phyloP scores from a whole-genome alignment of 1,140 invertebrate genomes.

The Zaprionus nigranus region DNA sequence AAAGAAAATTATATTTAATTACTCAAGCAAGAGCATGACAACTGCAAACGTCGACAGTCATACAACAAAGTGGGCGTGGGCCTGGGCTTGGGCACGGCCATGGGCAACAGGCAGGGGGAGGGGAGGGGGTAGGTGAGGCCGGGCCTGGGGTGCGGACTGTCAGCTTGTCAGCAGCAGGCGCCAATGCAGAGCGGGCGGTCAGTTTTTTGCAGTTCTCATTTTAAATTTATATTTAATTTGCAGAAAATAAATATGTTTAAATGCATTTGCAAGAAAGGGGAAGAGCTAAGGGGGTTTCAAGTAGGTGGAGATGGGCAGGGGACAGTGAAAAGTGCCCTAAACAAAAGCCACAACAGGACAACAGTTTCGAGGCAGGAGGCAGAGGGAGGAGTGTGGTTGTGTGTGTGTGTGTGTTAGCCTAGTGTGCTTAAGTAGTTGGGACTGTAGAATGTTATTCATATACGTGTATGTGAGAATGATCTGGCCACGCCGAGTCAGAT shows the following conservation, averaged over 20 bases:
- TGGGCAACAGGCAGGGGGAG: neutral
- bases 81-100: neutral
- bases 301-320: neutral
- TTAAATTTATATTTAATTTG: slow-evolving; percentile 74
- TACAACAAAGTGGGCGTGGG: slow-evolving; percentile 3
- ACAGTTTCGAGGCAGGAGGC: no score
- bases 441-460: no score
- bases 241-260: slow-evolving; percentile 48
- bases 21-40: slow-evolving; percentile 79
- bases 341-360: no score
- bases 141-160: slow-evolving; percentile 47
- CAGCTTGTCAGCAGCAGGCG: slow-evolving; percentile 77
- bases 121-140: neutral
- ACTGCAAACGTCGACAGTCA: slow-evolving; percentile 67
- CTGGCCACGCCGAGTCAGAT: no score
- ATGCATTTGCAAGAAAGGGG: neutral
- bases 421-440: no score
- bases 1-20: slow-evolving; percentile 79
- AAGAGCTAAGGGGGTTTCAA: neutral
- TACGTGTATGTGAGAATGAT: no score
- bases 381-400: no score
- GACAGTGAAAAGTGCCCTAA: neutral
- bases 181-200: slow-evolving; percentile 62
- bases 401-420: no score
- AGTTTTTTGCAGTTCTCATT: slow-evolving; percentile 30